Evolutionary conservation across 1,140 invertebrate species (phyloP).

Genomic region (Formica exsecta): DNA sequence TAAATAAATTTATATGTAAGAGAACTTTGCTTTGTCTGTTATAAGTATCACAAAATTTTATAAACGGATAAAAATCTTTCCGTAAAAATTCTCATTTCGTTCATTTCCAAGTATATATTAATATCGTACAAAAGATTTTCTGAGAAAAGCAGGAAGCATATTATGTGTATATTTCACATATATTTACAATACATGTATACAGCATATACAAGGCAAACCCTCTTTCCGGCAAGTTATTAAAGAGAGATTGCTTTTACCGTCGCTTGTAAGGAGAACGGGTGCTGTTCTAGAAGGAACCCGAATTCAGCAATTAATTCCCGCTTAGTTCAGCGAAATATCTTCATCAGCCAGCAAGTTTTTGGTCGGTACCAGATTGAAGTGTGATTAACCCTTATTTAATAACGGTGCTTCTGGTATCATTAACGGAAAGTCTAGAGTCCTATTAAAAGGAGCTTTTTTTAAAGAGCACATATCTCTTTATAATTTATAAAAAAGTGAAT

Average conservation of each 20-base stretch:
- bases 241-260: constrained; percentile 63
- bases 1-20: neutral
- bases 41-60: neutral
- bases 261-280: constrained; percentile 43
- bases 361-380: constrained; percentile 9
- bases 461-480: neutral
- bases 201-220: constrained; percentile 44
- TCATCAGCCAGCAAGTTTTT: constrained; percentile 64
- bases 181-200: constrained; percentile 49
- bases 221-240: constrained; percentile 61
- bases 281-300: constrained; percentile 43
- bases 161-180: constrained; percentile 34
- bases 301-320: constrained; percentile 67
- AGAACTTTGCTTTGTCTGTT: too few relatives aligned
- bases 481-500: neutral
- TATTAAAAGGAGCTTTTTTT: neutral
- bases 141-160: constrained; percentile 34
- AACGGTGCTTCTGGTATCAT: constrained; percentile 6
- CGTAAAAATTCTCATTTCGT: constrained; percentile 4
- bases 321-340: constrained; percentile 60
- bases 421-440: neutral
- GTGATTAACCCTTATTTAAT: constrained; percentile 46
- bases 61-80: constrained; percentile 2
- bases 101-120: constrained; percentile 28
- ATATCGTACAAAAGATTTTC: constrained; percentile 37